Percentiles rank a stretch among this genome's conserved stretches.
phyloP scores from a whole-genome alignment of 2,113 vertebrate species.

The Engystomops pustulosus region DNA sequence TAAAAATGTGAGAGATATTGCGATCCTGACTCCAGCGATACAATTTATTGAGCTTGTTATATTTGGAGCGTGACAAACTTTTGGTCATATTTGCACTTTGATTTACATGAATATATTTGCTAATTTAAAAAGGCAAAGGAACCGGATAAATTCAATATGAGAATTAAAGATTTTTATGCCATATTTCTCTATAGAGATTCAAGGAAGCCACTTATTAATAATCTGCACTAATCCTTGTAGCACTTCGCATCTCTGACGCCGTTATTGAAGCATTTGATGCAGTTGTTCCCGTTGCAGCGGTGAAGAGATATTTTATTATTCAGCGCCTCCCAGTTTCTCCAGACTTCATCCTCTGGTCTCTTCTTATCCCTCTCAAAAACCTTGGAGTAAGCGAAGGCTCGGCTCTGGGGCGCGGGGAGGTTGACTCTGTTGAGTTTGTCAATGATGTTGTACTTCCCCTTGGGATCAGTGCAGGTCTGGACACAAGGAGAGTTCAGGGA shows the following conservation, averaged over 20 bases:
- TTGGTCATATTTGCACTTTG: no score
- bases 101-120: no score
- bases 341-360: background rate
- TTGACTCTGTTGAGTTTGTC: constrained; percentile 5
- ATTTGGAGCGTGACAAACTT: no score
- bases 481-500: constrained; percentile 12
- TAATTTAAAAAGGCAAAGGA: no score
- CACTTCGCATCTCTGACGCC: background rate
- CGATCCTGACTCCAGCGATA: no score
- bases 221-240: background rate
- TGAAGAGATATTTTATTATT: background rate
- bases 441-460: background rate
- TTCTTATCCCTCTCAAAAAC: background rate
- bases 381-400: constrained; percentile 7
- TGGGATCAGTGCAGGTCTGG: background rate
- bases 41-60: no score
- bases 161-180: no score
- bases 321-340: background rate
- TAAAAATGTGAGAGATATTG: no score
- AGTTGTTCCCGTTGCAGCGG: background rate
- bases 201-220: background rate
- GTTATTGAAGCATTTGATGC: constrained; percentile 5
- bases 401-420: background rate
- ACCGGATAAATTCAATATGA: no score
- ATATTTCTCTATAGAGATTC: no score